phyloP scores from a whole-genome alignment of 2,797 vertebrate species.

The Enteromius anoplus region DNA sequence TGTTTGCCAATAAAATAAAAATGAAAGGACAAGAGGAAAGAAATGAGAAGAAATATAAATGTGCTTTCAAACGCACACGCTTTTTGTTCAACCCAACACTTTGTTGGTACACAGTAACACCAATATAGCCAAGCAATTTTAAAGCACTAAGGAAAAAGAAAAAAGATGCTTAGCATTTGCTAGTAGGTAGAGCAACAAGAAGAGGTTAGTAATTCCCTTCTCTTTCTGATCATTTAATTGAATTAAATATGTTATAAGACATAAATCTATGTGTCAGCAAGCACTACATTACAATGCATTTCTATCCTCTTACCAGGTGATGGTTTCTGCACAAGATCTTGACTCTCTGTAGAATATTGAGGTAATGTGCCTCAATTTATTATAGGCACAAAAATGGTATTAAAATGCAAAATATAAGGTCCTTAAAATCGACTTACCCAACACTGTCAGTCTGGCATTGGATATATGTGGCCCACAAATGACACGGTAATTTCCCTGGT shows the following conservation, averaged over 20 bases:
- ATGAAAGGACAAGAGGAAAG: background rate
- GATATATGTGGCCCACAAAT: slow-evolving; percentile 97
- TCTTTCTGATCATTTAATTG: background rate
- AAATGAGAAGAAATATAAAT: background rate
- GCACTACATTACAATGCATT: background rate
- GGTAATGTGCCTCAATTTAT: background rate
- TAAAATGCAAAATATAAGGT: background rate
- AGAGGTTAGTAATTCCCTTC: slow-evolving; percentile 67
- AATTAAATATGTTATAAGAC: slow-evolving; percentile 51
- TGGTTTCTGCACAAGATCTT: slow-evolving; percentile 81
- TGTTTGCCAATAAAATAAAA: background rate
- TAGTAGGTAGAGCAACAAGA: slow-evolving; percentile 43
- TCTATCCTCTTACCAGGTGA: slow-evolving; percentile 87
- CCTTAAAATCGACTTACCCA: slow-evolving; percentile 79
- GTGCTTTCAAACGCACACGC: background rate
- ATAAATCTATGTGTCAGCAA: slow-evolving; percentile 7
- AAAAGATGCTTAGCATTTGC: slow-evolving; percentile 7
- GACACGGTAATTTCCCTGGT: slow-evolving; percentile 93
- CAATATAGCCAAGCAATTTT: slow-evolving; percentile 11
- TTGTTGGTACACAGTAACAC: slow-evolving; percentile 12
- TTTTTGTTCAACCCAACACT: background rate
- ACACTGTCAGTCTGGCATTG: slow-evolving; percentile 89
- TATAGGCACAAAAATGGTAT: slow-evolving; percentile 29
- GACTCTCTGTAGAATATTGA: slow-evolving; percentile 75
- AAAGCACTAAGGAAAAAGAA: slow-evolving; percentile 17